Base-by-base conservation (phyloP, 2,888 invertebrate species). In the Synanthedon myopaeformis region DNA sequence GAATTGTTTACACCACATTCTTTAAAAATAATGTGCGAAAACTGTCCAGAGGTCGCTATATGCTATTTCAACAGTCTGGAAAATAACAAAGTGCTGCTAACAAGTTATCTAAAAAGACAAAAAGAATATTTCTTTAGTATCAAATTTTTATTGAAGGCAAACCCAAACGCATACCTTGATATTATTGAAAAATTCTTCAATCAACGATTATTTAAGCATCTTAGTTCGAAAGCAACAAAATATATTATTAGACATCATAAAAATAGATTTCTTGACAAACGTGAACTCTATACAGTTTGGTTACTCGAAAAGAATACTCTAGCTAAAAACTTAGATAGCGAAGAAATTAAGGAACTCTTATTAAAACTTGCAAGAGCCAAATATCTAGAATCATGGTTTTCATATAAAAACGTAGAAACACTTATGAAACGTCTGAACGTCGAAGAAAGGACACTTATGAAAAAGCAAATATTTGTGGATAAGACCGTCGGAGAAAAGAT, bases 361-460 rank as follows among this genome's bases (percentile, higher is more conserved):
- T 10, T 74, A 0, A 64, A 61, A 53, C 52, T 80, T 45, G 78
- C 76, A 0, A 60, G 64, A 53, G 75, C 79, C 6, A 62, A 69
- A n/a, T 81, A 69, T 53, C 56, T 81, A 8, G 41, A 55, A 6
- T 14, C 54, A 42, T 71, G 69, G 67, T 76, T 81, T 54, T 54
- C 65, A 2, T 80, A 76, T 53, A 67, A 73, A 59, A 61, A 56
- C 8, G 69, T 76, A 0, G 78, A 80, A 56, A 73, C 74, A 2
- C 58, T 79, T 1, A 58, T 79, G 12, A 77, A 74, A 57, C 62
- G 68, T n/a, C 42, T 79, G 2, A 62, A 57, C 2, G 54, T 56
- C 0, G 57, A 69, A 3, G 71, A 72, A 19, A 64, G 74, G 58
- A 54, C 61, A 0, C 54, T 57, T 0, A 66, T 79, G 14, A 76